phyloP scores from a whole-genome alignment of 2,113 vertebrate species.

The Heptranchias perlo region DNA sequence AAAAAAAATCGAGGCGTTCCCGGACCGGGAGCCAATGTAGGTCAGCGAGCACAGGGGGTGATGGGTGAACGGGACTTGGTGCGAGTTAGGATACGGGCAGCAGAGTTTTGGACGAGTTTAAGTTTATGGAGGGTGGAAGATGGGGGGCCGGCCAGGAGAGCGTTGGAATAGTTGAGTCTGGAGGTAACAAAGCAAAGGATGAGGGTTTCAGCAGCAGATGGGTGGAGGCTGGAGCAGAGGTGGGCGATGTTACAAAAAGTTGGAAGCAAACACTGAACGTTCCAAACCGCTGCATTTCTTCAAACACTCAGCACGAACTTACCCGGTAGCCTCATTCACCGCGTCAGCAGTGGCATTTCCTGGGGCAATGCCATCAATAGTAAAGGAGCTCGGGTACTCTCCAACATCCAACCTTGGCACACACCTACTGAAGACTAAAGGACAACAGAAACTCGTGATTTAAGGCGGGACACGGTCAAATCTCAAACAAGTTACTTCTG shows the following conservation, averaged over 20 bases:
- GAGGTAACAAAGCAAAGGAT: not conserved
- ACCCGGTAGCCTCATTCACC: constrained; percentile 58
- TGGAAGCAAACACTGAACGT: not conserved
- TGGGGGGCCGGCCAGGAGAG: too few relatives aligned
- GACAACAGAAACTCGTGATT: not conserved
- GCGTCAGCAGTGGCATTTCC: constrained; percentile 45
- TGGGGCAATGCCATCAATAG: constrained; percentile 39
- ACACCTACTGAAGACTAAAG: constrained; percentile 70
- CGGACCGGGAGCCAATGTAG: too few relatives aligned
- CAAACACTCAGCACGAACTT: constrained; percentile 40
- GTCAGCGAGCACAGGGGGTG: too few relatives aligned
- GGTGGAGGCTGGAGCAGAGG: not conserved
- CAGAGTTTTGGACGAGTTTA: too few relatives aligned
- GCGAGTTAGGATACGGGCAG: too few relatives aligned
- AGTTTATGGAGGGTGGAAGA: too few relatives aligned
- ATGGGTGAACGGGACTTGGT: too few relatives aligned
- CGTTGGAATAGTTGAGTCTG: too few relatives aligned
- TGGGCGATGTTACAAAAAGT: not conserved
- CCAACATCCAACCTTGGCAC: constrained; percentile 53
- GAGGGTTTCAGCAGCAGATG: not conserved
- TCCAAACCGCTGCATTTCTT: not conserved
- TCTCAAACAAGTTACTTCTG: not conserved
- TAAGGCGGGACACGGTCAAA: not conserved
- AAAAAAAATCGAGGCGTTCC: too few relatives aligned
- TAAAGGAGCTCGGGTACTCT: constrained; percentile 42